These are phyloP conservation scores for Tetanocera ferruginea DNA, from an alignment of 2,888 invertebrate species.

Conservation along the genomic window DNA sequence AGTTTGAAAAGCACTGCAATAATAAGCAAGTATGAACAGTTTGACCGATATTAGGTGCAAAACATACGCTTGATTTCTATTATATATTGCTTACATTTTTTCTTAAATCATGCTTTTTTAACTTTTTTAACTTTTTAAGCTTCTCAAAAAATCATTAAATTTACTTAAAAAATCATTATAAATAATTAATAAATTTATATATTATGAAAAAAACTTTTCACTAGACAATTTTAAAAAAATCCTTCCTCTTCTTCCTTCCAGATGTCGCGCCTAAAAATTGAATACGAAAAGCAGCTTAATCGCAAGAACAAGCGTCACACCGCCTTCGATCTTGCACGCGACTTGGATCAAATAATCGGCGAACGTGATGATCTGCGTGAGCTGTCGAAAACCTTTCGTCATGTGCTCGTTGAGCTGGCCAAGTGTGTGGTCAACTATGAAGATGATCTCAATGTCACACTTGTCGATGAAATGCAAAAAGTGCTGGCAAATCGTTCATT, in stretches of 20 bases:
- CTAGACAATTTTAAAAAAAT: too few relatives aligned
- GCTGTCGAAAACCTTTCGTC: conserved; percentile 76
- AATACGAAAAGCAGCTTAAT: conserved; percentile 68
- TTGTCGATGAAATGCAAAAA: conserved; percentile 74
- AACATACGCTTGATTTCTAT: too few relatives aligned
- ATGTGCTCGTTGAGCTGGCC: conserved; percentile 78
- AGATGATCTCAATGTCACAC: conserved; percentile 82
- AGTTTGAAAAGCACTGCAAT: too few relatives aligned
- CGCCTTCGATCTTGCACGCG: conserved; percentile 67
- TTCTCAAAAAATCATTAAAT: too few relatives aligned
- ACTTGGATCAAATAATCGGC: conserved; percentile 65
- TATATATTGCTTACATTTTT: too few relatives aligned
- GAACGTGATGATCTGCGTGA: conserved; percentile 77
- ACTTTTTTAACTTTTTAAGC: too few relatives aligned
- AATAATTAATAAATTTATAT: too few relatives aligned
- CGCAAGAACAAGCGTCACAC: conserved; percentile 68
- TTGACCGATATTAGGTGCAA: too few relatives aligned
- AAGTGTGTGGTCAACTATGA: conserved; percentile 83
- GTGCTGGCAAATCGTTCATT: conserved; percentile 58
- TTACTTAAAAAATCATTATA: too few relatives aligned
- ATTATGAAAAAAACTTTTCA: too few relatives aligned
- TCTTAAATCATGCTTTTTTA: too few relatives aligned
- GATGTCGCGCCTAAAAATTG: conserved; percentile 69
- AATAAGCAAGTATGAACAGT: too few relatives aligned
- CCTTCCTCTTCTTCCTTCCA: conserved; percentile 40